These are phyloP conservation scores for Glaucomys volans DNA, from an alignment of 2,113 vertebrate genomes.

Conservation along the genomic window DNA sequence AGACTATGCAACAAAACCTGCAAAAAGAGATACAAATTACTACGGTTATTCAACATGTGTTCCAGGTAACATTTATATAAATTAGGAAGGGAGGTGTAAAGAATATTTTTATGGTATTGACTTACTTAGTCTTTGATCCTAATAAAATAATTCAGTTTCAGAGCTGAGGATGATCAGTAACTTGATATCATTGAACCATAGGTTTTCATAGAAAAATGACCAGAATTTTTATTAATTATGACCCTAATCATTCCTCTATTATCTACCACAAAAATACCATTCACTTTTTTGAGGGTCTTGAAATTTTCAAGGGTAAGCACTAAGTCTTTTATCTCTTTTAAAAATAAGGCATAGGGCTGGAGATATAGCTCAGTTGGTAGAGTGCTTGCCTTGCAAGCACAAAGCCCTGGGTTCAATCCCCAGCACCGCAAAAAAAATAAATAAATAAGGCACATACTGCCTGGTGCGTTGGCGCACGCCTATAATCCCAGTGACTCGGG, in stretches of 20 bases:
- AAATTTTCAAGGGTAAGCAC: not conserved
- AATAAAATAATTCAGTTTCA: not conserved
- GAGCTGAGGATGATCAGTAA: not conserved
- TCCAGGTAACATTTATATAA: constrained; percentile 85
- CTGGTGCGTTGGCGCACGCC: too few species aligned
- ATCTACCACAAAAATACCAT: constrained; percentile 40
- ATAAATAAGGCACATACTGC: too few species aligned
- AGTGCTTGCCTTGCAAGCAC: too few species aligned
- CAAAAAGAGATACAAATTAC: constrained; percentile 71
- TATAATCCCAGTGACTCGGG: too few species aligned
- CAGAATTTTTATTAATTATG: constrained; percentile 43
- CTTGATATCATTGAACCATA: not conserved
- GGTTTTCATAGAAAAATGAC: constrained; percentile 23
- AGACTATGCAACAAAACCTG: not conserved
- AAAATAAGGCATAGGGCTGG: not conserved
- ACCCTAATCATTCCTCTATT: constrained; percentile 16
- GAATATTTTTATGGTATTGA: not conserved
- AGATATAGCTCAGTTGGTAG: too few species aligned
- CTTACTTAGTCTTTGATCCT: constrained; percentile 14
- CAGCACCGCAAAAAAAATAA: too few species aligned
- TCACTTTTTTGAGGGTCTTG: not conserved
- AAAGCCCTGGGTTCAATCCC: too few species aligned
- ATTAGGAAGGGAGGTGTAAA: constrained; percentile 9
- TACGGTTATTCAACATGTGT: constrained; percentile 82
- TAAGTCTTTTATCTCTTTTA: not conserved